Conservation (phyloP, 2,888 invertebrate genomes). For the Catocala sponsa region DNA sequence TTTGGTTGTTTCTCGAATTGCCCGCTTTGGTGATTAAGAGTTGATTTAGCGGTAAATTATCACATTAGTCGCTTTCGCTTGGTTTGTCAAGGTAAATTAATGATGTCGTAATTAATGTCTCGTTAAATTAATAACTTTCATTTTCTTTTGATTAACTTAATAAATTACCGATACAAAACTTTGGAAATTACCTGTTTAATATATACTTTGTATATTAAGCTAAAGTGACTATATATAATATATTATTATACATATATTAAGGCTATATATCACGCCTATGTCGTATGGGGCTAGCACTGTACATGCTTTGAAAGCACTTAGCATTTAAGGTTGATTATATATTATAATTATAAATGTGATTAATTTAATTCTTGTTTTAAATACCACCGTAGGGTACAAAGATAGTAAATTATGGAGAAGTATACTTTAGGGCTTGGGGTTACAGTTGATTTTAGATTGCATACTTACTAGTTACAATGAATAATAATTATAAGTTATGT, state of each 20-base stretch:
- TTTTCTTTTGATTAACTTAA: conserved; percentile 11
- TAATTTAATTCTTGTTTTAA: conserved; percentile 46
- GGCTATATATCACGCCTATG: conserved; percentile 32
- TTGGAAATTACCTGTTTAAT: too few relatives aligned
- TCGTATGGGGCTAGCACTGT: conserved; percentile 52
- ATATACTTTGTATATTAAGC: conserved; percentile 9
- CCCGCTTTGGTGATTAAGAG: conserved; percentile 36
- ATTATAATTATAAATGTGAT: conserved; percentile 40
- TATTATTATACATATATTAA: conserved; percentile 28
- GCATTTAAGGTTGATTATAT: conserved; percentile 35
- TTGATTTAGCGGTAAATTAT: conserved; percentile 26
- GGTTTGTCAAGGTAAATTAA: conserved; percentile 11
- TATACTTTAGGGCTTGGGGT: background rate
- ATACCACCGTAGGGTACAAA: conserved; percentile 40
- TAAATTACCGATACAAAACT: background rate
- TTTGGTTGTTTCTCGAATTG: conserved; percentile 44
- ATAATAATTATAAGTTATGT: background rate
- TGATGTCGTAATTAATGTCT: conserved; percentile 7
- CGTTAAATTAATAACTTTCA: conserved; percentile 1
- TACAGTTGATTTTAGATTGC: conserved; percentile 11
- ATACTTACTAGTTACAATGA: background rate
- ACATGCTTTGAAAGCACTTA: conserved; percentile 61
- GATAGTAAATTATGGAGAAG: background rate
- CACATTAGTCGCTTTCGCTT: conserved; percentile 39
- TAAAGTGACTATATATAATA: conserved; percentile 19